Base-by-base conservation (phyloP, 2,797 vertebrate species). In the Pangasius sanitwongsei region DNA sequence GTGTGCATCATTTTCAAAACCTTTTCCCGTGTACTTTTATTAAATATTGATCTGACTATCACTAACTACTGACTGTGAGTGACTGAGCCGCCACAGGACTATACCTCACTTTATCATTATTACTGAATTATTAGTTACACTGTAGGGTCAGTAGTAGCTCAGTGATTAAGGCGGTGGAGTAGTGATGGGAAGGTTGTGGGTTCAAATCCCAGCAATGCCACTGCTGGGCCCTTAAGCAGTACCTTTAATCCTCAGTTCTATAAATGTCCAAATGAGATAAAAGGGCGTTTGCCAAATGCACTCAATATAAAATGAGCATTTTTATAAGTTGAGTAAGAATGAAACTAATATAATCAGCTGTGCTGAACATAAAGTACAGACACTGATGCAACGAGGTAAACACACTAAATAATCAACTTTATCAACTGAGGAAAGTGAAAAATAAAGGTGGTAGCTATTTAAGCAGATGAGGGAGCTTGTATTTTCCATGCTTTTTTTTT, bases 11-110 rank as follows among this genome's bases (percentile, higher is more conserved):
- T 86, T 92, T 89, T 92, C 86, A 93, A 94, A 31, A 93, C 94
- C 92, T 94, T 95, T 91, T 75, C 91, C 93, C 92, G 92, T 93
- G 92, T 91, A 90, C 91, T 92, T 88, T 89, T 87, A 92, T 92
- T 69, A 55, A 90, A 92, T 92, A 94, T 94, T 91, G 93, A 94
- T 93, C 88, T 90, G 74, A 92, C 91, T 85, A 89, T 93, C 93
- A 93, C 41, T 81, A 57, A 37, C 37, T 20, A 93, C 92, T 91
- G 93, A 92, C 92, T 23, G 4, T 65, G 11, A 83, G 16, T 92
- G 92, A 93, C 92, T 93, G 92, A 93, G 91, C 89, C 84, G 85
- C 90, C 34, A 88, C 37, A n/a, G 6, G 48, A 48, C 11, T 41
- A 55, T 34, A 13, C 15, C 31, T 55, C 34, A 37, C 6, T 34